Evolutionary conservation across 2,888 invertebrate genomes (phyloP).

Genomic region (Priocnemis perturbator): DNA sequence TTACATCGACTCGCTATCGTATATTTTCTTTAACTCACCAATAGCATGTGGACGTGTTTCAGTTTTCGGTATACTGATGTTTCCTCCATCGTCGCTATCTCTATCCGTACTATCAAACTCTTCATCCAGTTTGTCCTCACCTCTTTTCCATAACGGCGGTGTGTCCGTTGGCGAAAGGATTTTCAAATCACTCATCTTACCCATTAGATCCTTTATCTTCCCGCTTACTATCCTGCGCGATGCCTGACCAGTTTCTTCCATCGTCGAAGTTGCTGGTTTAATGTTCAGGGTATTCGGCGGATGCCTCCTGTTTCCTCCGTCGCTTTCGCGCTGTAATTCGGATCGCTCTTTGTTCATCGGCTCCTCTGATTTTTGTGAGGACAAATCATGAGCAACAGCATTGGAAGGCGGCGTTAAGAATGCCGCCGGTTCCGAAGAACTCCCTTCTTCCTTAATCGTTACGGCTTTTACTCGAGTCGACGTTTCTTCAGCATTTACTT

Average conservation of each 20-base stretch:
- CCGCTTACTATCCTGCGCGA: constrained; percentile 63
- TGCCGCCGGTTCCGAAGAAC: too few species aligned
- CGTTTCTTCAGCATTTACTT: not conserved
- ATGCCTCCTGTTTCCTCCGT: constrained; percentile 50
- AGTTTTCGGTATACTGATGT: constrained; percentile 58
- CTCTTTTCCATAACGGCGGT: constrained; percentile 63
- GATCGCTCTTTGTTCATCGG: constrained; percentile 17
- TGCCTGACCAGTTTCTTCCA: constrained; percentile 51
- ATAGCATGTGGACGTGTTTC: constrained; percentile 54
- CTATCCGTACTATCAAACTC: constrained; percentile 53
- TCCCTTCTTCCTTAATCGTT: too few species aligned
- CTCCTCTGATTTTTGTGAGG: constrained; percentile 23
- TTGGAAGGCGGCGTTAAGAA: too few species aligned
- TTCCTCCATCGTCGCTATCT: constrained; percentile 66
- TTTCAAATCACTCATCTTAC: constrained; percentile 69
- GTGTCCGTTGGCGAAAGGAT: constrained; percentile 70
- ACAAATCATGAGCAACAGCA: not conserved
- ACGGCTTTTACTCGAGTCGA: constrained; percentile 10
- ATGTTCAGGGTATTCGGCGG: constrained; percentile 68
- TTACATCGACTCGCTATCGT: constrained; percentile 3
- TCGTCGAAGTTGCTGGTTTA: constrained; percentile 36
- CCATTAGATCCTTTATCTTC: constrained; percentile 70
- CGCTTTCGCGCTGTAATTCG: constrained; percentile 29
- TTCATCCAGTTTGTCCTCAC: constrained; percentile 61
- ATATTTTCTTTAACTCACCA: constrained; percentile 49